Conservation (phyloP, 2,888 invertebrate genomes). For the Koerneria pararmatus region DNA sequence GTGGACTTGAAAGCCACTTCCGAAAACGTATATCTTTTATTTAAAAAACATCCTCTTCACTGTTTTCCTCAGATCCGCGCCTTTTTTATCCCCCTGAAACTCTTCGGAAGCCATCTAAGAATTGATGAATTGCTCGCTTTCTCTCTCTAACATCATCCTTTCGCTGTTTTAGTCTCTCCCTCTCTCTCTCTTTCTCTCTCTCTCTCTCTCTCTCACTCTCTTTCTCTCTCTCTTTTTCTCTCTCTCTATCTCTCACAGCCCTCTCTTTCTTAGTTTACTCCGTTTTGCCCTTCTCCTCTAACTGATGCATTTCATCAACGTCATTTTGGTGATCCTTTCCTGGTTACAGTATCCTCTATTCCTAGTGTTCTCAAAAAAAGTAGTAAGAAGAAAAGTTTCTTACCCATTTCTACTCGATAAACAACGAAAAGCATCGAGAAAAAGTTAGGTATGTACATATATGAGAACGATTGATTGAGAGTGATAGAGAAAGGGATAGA, state of each 20-base stretch:
- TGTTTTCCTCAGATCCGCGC: neutral
- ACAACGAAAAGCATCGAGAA: too few relatives aligned
- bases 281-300: neutral
- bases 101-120: neutral
- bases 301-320: neutral
- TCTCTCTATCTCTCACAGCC: neutral
- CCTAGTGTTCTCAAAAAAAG: too few relatives aligned
- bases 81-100: neutral
- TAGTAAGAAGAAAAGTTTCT: too few relatives aligned
- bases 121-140: neutral
- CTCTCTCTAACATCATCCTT: conserved; percentile 6
- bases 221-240: neutral
- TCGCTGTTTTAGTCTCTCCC: conserved; percentile 2
- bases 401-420: too few relatives aligned
- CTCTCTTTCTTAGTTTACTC: neutral
- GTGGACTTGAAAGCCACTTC: too few relatives aligned
- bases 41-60: too few relatives aligned
- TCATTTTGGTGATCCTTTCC: too few relatives aligned
- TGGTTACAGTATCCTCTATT: too few relatives aligned
- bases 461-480: too few relatives aligned
- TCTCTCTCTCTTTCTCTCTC: neutral
- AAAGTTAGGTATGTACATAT: too few relatives aligned
- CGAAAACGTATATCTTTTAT: too few relatives aligned
- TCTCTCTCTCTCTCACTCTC: neutral
- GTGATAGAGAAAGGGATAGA: too few relatives aligned